Evolutionary conservation across 2,797 vertebrate species (phyloP).

Genomic region (Centropyge bicolor): DNA sequence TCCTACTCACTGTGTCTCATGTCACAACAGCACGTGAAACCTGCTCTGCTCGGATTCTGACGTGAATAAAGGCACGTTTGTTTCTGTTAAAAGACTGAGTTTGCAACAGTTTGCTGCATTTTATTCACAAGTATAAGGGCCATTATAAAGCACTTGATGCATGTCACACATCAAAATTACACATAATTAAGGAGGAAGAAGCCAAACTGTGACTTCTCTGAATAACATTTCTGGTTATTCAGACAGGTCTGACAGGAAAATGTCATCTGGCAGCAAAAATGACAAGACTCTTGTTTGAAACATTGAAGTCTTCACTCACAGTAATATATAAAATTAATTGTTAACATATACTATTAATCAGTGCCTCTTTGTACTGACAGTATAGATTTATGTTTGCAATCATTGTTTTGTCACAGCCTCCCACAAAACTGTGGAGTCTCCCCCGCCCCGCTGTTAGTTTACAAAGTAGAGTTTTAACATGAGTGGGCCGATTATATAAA

Average conservation of each 20-base stretch:
- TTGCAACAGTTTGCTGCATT: not conserved
- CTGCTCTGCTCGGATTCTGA: constrained; percentile 7
- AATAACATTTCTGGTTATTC: not conserved
- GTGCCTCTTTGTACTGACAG: not conserved
- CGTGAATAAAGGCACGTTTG: constrained; percentile 19
- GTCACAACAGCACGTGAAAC: constrained; percentile 59
- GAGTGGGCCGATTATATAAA: constrained; percentile 59
- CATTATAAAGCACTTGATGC: not conserved
- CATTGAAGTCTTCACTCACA: not conserved
- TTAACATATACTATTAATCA: not conserved
- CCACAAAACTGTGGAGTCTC: not conserved
- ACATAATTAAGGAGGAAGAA: not conserved
- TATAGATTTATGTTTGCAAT: not conserved
- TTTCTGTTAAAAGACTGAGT: constrained; percentile 9
- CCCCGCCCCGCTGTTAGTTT: not conserved
- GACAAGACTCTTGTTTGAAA: not conserved
- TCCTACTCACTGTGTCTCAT: constrained; percentile 22
- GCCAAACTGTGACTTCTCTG: not conserved
- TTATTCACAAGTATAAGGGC: too few relatives aligned
- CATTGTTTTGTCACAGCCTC: not conserved
- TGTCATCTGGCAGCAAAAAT: not conserved
- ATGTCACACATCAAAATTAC: not conserved
- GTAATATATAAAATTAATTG: not conserved
- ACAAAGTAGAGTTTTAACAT: constrained; percentile 40
- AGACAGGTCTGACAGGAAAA: not conserved